Base-by-base conservation (phyloP, 2,888 invertebrate species). In the Drosophila pseudotalamancana region DNA sequence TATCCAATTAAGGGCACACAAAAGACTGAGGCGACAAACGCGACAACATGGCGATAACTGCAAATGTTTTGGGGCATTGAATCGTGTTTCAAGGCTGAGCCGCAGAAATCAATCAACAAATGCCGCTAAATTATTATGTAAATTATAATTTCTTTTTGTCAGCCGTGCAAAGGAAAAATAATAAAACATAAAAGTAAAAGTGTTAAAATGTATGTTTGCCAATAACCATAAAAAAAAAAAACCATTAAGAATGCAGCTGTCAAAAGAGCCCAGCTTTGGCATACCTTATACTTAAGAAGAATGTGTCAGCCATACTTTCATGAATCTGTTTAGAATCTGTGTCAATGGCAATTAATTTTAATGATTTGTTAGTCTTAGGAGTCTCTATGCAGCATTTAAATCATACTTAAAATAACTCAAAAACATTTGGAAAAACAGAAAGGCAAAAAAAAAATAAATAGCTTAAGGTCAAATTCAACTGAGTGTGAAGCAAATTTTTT, bases 21-120 rank as follows among this genome's bases (percentile, higher is more conserved):
- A 84, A 77, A 73, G 84, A 67, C 71, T 72, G 16, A 43, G 68
- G 75, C 74, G 85, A 67, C 84, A 79, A 84, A 56, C 74, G 55
- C 48, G 63, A n/a, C 34, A 43, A 35, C 12, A 31, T 31, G 34
- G 29, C 21, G 19, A 46, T 23, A 50, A 14, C 48, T 53, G 42
- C 27, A 35, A 65, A 53, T 11, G 39, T 64, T 43, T 31, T 16
- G 31, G 45, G 40, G 37, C 66, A 53, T 35, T 48, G 9, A 31
- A 21, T 35, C 46, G 16, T 16, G 25, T 57, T 45, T 72, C 63
- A 68, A 64, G 77, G 59, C 59, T 54, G 32, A 49, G 12, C 37
- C 46, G 27, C 49, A 48, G 61, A 86, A 83, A 86, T 86, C 84
- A 80, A 77, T 80, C 81, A 82, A 59, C 57, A 64, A 64, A 66